Conservation (phyloP, 1,140 invertebrate genomes). For the Drosophila athabasca region DNA sequence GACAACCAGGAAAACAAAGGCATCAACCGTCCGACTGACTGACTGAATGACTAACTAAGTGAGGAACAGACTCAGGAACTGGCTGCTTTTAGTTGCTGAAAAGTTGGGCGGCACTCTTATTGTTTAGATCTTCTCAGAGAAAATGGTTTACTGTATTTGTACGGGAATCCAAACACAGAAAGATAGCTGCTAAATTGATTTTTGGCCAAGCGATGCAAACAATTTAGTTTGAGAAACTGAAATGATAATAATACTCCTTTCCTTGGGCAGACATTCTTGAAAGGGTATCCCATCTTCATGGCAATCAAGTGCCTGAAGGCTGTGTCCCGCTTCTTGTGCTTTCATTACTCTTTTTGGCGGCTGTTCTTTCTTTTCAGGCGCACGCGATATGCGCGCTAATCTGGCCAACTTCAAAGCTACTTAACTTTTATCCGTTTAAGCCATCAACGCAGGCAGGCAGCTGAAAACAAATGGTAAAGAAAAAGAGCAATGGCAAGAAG, state of each 20-base stretch:
- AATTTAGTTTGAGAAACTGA: not conserved
- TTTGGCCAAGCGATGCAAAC: too few relatives aligned
- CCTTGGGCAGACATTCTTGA: not conserved
- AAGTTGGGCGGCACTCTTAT: constrained; percentile 55
- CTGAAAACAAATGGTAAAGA: constrained; percentile 68
- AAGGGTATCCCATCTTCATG: constrained; percentile 52
- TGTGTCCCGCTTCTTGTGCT: constrained; percentile 34
- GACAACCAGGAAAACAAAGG: constrained; percentile 40
- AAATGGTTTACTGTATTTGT: constrained; percentile 18
- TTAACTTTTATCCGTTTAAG: constrained; percentile 81
- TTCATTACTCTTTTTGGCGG: constrained; percentile 40
- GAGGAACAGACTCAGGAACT: constrained; percentile 36
- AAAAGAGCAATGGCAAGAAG: constrained; percentile 56
- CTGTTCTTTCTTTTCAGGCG: constrained; percentile 43
- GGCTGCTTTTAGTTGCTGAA: constrained; percentile 44
- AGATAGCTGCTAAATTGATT: not conserved
- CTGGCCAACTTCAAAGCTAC: constrained; percentile 79
- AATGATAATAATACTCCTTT: not conserved
- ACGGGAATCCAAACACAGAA: not conserved
- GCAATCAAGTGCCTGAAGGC: constrained; percentile 10
- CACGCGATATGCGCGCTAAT: constrained; percentile 75
- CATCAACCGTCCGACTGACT: constrained; percentile 34
- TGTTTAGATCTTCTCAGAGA: constrained; percentile 28
- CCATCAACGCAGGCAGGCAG: constrained; percentile 67
- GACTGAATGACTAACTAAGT: constrained; percentile 6